Conservation (phyloP, 2,113 vertebrate genomes). For the Coptodon rendalli region DNA sequence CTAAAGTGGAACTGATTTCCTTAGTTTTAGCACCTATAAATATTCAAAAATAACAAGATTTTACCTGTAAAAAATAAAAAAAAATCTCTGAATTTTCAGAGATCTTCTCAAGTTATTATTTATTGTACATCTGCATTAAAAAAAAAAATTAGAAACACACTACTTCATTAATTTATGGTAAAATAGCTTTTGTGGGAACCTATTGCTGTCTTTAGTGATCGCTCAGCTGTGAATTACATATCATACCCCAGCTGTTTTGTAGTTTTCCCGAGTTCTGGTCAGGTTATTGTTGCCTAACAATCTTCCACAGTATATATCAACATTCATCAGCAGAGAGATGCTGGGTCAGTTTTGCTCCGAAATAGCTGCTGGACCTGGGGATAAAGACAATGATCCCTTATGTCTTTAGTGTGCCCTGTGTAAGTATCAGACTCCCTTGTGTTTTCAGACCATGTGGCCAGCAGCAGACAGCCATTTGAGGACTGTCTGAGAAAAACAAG, state of each 20-base stretch:
- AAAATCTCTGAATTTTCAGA: not conserved
- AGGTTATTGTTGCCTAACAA: not conserved
- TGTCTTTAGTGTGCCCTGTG: conserved; percentile 3
- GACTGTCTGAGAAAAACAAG: conserved; percentile 11
- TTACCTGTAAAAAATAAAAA: not conserved
- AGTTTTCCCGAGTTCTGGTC: not conserved
- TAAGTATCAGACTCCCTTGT: conserved; percentile 12
- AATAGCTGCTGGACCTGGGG: not conserved
- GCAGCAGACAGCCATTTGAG: conserved; percentile 19
- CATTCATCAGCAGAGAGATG: conserved; percentile 1
- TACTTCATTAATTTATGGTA: not conserved
- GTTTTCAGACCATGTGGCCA: conserved; percentile 10
- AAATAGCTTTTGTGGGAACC: not conserved
- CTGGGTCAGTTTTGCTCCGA: not conserved
- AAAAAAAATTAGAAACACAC: not conserved
- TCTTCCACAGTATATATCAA: not conserved
- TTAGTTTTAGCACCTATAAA: not conserved
- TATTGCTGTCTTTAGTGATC: not conserved
- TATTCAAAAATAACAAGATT: not conserved
- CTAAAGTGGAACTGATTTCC: not conserved
- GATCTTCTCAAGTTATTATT: not conserved
- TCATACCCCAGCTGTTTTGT: not conserved
- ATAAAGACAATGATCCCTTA: conserved; percentile 36
- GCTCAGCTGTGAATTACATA: not conserved
- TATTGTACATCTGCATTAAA: not conserved